Base-by-base conservation (phyloP, 2,888 invertebrate genomes). In the Amiota mariae region DNA sequence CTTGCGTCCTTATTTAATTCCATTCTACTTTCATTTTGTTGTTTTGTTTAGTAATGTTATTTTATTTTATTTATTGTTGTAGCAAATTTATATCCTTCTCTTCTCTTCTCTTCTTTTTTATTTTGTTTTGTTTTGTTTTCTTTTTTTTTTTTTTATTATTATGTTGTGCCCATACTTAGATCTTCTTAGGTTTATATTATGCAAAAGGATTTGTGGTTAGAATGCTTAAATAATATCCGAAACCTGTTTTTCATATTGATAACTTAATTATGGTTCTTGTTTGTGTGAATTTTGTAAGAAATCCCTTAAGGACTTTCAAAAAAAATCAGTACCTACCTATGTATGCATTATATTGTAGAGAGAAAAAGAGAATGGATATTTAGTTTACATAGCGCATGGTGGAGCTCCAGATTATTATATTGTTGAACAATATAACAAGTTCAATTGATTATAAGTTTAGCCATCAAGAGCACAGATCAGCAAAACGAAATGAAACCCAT, bases 181-280 rank as follows among this genome's bases (percentile, higher is more conserved):
- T n/a, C n/a, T 59, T n/a, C n/a, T 18, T 18, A 18, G 13, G 1
- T 18, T 59, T 59, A 18, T 59, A 59, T 59, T 15, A 18, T 59
- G 18, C 18, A 15, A n/a, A n/a, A 13, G 15, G 59, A 59, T 59
- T 59, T 59, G 59, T 57, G 57, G 57, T 59, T 59, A 59, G 18
- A 18, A n/a, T n/a, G 59, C 59, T 59, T 59, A 59, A 11, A 18
- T 15, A n/a, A 3, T 59, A 4, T 59, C 18, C 18, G 61, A 61
- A 61, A 61, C 61, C 11, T 36, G 36, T 64, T 46, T 64, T 64
- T 64, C 36, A 15, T 36, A 47, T 46, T 24, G n/a, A 36, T 64
- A 46, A 18, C 61, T 64, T 9, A 12, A 64, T 64, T 20, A 51
- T 12, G 4, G 12, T 64, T 64, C 3, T 24, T 24, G 24, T 3